These are phyloP conservation scores for Malaclemys terrapin DNA, from an alignment of 2,113 vertebrate genomes.

Conservation along the genomic window DNA sequence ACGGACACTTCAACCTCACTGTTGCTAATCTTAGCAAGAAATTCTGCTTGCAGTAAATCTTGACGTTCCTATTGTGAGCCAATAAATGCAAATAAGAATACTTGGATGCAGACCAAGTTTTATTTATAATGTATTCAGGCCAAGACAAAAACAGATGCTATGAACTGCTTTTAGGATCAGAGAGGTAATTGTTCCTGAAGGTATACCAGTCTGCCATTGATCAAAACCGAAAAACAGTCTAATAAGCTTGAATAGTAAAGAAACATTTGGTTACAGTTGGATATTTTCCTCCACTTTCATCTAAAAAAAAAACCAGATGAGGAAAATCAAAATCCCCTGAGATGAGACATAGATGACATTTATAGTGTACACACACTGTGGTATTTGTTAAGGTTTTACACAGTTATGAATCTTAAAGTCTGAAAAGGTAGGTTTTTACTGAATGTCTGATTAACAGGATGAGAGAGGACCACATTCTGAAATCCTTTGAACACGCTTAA, in stretches of 20 bases:
- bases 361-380: slow-evolving; percentile 12
- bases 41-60: neutral
- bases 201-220: neutral
- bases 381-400: slow-evolving; percentile 51
- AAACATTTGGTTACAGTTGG: neutral
- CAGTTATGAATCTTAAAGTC: slow-evolving; percentile 28
- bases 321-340: neutral
- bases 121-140: neutral
- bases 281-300: slow-evolving; percentile 1
- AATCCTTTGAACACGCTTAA: neutral
- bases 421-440: neutral
- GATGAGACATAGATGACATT: slow-evolving; percentile 48
- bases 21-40: neutral
- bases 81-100: slow-evolving; percentile 7
- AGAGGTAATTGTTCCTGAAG: neutral
- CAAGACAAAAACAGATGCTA: neutral
- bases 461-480: slow-evolving; percentile 3
- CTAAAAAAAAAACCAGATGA: neutral
- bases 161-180: neutral
- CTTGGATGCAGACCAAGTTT: neutral
- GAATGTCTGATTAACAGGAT: neutral
- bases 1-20: neutral
- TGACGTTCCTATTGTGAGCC: neutral
- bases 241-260: neutral
- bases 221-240: neutral